Evolutionary conservation across 2,113 vertebrate species (phyloP).

Genomic region (Sceloporus tristichus): DNA sequence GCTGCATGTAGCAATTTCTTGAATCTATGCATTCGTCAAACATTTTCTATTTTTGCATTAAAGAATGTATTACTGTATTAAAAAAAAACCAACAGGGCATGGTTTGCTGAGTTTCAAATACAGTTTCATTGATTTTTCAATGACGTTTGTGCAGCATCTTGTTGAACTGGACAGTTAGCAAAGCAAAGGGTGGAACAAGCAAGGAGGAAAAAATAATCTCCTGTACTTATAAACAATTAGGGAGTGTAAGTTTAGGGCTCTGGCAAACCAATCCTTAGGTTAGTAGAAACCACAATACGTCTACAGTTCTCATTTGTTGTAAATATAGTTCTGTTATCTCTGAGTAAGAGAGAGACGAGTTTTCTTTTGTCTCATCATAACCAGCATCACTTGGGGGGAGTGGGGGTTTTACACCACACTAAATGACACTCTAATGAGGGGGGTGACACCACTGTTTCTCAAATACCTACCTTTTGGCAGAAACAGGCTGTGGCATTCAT

Average conservation of each 20-base stretch:
- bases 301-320: background rate
- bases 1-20: no score
- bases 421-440: no score
- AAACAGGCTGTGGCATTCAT: no score
- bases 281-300: background rate
- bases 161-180: background rate
- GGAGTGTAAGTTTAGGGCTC: background rate
- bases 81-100: no score
- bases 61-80: no score
- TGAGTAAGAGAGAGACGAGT: background rate
- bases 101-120: no score
- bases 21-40: no score
- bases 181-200: background rate
- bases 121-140: background rate
- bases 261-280: background rate
- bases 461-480: no score
- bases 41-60: no score
- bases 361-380: background rate
- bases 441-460: no score
- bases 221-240: background rate
- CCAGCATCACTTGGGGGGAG: no score
- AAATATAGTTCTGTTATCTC: background rate
- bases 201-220: background rate
- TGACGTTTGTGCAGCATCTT: background rate
- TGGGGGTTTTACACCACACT: no score